Base-by-base conservation (phyloP, 2,888 invertebrate species). In the Rotaria socialis region DNA sequence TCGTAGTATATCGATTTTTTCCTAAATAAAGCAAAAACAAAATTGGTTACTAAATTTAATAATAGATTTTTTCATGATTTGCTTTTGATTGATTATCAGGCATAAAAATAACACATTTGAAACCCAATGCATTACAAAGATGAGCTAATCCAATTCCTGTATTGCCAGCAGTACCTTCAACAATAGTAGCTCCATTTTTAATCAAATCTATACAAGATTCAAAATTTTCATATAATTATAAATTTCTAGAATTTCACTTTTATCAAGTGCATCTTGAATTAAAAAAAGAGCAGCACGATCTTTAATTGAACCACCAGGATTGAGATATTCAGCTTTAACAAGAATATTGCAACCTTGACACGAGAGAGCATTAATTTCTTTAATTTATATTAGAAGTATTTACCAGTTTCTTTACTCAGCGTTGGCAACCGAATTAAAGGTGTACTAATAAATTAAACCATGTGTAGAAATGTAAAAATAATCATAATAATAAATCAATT, bases 141-240 rank as follows among this genome's bases (percentile, higher is more conserved):
- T 91, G 91, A n/a, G 91, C 91, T 60, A 91, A 88, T 19, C 91
- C 91, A 85, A 91, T 91, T 22, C 91, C 91, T 56, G 91, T 91
- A 87, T 91, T 91, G 0, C 91, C 91, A 27, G 91, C 91, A 41
- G 91, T 91, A 0, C 91, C 91, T 88, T 91, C 91, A 7, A 91
- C 90, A 4, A 91, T 89, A 8, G 90, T 91, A 0, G 91, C 91
- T 24, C 91, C 91, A 47, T 90, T 89, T 41, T 87, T 87, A 11
- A 90, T 85, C n/a, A 80, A 47, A 87, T 88, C 80, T 80, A 80
- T 87, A 60, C 89, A 89, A 89, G 85, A 24, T 88, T 87, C n/a
- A 50, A 41, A 27, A 67, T 87, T 4, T 55, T 58, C 35, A 24
- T 7, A 35, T 60, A 6, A 35, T 5, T 19, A 27, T 27, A 27